A percentile compares a stretch with the other conserved stretches of the same genome.
These are phyloP conservation scores for Ciconia stormi DNA, from an alignment of 2,113 vertebrate genomes.

Conservation along the genomic window DNA sequence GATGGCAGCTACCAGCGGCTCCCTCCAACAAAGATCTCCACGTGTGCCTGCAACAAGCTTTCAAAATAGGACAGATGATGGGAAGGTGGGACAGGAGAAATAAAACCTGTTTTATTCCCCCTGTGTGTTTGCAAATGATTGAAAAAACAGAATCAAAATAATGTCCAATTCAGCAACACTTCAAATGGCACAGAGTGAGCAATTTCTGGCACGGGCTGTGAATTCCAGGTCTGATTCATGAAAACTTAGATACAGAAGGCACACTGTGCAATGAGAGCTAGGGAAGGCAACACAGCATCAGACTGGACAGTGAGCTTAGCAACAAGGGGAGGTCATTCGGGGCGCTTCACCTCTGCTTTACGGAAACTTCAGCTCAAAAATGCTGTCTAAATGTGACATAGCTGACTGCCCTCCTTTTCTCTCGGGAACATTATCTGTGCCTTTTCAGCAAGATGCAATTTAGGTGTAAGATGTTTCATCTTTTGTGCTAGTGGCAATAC, in stretches of 20 bases:
- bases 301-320: background rate
- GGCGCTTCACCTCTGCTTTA: background rate
- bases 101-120: background rate
- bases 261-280: background rate
- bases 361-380: background rate
- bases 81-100: background rate
- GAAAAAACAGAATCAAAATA: background rate
- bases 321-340: rapidly evolving
- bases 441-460: background rate
- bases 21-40: background rate
- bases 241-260: background rate
- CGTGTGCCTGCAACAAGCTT: background rate
- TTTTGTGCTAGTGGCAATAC: background rate
- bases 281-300: background rate
- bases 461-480: background rate
- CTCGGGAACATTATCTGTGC: no score
- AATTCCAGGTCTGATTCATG: constrained; percentile 15
- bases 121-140: background rate
- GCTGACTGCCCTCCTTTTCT: background rate
- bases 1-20: background rate
- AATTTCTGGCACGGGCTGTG: background rate
- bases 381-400: background rate
- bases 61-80: background rate
- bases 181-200: background rate
- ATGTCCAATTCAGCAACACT: background rate